Conservation (phyloP, 64 coral and sea anemone genomes). For the Dendronephthya gigantea region DNA sequence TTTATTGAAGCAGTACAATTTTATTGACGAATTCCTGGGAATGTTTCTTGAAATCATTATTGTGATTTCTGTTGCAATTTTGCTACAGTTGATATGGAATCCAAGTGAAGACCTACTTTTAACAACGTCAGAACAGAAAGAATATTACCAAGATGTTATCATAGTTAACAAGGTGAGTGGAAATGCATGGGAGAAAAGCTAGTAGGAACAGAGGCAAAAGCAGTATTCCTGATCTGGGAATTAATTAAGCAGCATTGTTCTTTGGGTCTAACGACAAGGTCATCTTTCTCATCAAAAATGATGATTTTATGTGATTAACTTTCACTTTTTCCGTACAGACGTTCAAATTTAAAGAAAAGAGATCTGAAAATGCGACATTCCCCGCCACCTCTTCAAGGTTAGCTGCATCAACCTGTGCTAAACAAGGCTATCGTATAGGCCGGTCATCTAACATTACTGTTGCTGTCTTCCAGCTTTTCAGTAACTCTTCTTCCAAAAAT, state of each 20-base stretch:
- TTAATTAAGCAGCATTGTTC: too few relatives aligned
- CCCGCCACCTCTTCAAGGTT: neutral
- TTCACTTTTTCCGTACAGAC: neutral
- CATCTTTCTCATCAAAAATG: too few relatives aligned
- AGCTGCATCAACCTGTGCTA: neutral
- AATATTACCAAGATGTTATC: neutral
- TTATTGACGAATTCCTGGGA: too few relatives aligned
- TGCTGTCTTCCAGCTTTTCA: neutral
- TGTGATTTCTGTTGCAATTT: neutral
- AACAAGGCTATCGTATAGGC: neutral
- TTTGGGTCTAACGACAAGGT: too few relatives aligned
- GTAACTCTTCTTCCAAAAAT: neutral
- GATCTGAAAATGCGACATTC: neutral
- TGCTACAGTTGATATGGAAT: neutral
- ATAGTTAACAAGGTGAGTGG: neutral
- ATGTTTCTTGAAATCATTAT: neutral
- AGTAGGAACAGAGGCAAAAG: too few relatives aligned
- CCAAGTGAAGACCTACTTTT: neutral
- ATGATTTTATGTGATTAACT: too few relatives aligned
- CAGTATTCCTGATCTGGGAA: too few relatives aligned
- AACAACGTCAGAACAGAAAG: neutral
- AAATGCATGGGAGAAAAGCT: too few relatives aligned
- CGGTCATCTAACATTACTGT: too few relatives aligned
- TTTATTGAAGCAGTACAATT: neutral
- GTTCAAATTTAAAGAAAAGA: neutral